These are phyloP conservation scores for Benthosema pterotum DNA, from an alignment of 2,797 vertebrate genomes.

Conservation along the genomic window DNA sequence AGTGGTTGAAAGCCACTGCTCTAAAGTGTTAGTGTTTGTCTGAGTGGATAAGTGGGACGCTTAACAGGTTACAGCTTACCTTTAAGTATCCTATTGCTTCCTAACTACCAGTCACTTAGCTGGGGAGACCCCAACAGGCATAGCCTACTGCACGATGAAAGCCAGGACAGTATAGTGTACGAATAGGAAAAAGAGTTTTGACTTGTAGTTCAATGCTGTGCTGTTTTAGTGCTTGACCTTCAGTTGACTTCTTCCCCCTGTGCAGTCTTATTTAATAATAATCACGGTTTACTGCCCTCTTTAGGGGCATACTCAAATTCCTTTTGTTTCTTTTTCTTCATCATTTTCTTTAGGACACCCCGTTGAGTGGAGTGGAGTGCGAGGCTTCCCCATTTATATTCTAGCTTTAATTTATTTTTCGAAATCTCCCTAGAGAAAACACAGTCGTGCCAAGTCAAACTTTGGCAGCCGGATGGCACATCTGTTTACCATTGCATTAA, in stretches of 20 bases:
- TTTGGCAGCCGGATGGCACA: constrained; percentile 58
- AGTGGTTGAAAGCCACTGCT: too few species aligned
- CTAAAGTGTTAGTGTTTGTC: too few species aligned
- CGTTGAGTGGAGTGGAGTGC: constrained; percentile 26
- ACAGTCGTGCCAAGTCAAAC: constrained; percentile 50
- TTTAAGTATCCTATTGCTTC: too few species aligned
- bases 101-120: too few species aligned
- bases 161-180: neutral
- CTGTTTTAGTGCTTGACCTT: constrained; percentile 50
- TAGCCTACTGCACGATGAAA: too few species aligned
- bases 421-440: constrained; percentile 52
- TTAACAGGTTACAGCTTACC: too few species aligned
- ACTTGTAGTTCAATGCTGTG: constrained; percentile 29
- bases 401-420: constrained; percentile 54
- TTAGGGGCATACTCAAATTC: constrained; percentile 11
- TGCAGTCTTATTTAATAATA: constrained; percentile 16
- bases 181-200: constrained; percentile 26
- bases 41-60: too few species aligned
- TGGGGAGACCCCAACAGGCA: neutral
- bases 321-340: neutral
- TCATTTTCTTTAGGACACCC: constrained; percentile 20
- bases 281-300: constrained; percentile 29
- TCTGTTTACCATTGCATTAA: constrained; percentile 77
- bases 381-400: constrained; percentile 27
- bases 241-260: constrained; percentile 40